phyloP scores from a whole-genome alignment of 2,888 invertebrate species.

The Cordilura impudica region DNA sequence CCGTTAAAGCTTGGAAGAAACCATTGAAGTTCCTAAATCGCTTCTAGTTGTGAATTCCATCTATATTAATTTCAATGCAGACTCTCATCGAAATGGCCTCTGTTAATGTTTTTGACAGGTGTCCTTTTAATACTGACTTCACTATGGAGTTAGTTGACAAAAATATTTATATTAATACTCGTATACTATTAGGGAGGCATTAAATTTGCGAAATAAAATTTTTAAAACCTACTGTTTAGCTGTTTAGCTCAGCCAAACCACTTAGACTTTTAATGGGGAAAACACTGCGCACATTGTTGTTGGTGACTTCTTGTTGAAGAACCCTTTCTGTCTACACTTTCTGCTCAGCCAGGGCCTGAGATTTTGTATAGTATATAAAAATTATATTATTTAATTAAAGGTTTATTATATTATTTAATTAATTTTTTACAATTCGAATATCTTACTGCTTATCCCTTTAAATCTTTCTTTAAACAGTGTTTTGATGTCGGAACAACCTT shows the following conservation, averaged over 20 bases:
- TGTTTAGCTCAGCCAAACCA: slow-evolving; percentile 22
- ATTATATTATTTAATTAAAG: background rate
- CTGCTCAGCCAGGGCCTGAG: background rate
- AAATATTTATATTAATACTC: slow-evolving; percentile 1
- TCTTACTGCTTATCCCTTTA: slow-evolving; percentile 28
- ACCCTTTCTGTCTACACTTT: slow-evolving; percentile 32
- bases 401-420: no score
- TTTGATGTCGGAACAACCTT: slow-evolving; percentile 17
- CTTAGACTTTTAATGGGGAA: slow-evolving; percentile 23
- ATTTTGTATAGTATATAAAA: background rate
- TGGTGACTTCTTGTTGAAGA: slow-evolving; percentile 29
- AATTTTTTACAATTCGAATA: slow-evolving; percentile 3
- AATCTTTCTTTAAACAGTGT: slow-evolving; percentile 16
- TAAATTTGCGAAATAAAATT: background rate
- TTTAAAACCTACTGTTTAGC: slow-evolving; percentile 19
- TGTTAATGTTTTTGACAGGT: slow-evolving; percentile 33
- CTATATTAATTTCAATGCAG: slow-evolving; percentile 20
- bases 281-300: slow-evolving; percentile 25
- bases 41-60: slow-evolving; percentile 29
- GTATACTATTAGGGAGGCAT: background rate
- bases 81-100: slow-evolving; percentile 26
- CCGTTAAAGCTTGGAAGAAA: no score
- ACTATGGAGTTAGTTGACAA: slow-evolving; percentile 7
- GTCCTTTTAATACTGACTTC: slow-evolving; percentile 22
- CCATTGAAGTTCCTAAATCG: no score